Percentiles rank a stretch among this genome's conserved stretches.
Evolutionary conservation across 2,888 invertebrate genomes (phyloP).

Genomic region (Acronicta aceris): DNA sequence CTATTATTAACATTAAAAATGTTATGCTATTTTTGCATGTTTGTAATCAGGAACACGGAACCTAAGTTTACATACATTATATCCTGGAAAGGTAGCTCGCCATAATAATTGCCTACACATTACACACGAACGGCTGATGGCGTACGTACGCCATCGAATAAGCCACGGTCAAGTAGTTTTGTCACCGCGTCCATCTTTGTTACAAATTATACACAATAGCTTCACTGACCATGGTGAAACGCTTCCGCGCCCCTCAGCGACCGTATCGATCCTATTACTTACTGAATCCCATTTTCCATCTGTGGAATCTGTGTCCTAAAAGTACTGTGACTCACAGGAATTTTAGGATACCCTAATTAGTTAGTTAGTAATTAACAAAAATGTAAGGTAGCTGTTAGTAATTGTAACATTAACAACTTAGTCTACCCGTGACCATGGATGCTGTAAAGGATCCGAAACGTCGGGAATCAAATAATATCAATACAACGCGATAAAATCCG

Average conservation of each 20-base stretch:
- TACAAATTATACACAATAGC: constrained; percentile 45
- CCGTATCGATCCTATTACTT: constrained; percentile 5
- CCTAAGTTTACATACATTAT: constrained; percentile 1
- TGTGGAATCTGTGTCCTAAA: too few species aligned
- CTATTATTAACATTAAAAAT: too few species aligned
- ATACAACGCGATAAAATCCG: too few species aligned
- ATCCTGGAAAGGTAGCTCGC: constrained; percentile 10
- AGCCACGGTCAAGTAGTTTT: constrained; percentile 42
- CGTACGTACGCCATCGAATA: constrained; percentile 18
- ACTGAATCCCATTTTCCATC: background rate
- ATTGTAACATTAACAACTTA: too few species aligned
- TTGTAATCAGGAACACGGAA: constrained; percentile 17
- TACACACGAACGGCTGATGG: constrained; percentile 22
- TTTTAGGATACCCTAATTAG: too few species aligned
- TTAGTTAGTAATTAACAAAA: too few species aligned
- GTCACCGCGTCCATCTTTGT: constrained; percentile 31
- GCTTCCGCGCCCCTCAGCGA: constrained; percentile 32
- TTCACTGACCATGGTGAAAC: constrained; percentile 39
- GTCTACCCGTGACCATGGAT: too few species aligned
- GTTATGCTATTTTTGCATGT: too few species aligned
- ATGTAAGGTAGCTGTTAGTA: too few species aligned
- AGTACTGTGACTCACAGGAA: too few species aligned
- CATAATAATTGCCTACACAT: constrained; percentile 24
- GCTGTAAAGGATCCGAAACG: too few species aligned
- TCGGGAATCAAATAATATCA: too few species aligned